phyloP scores from a whole-genome alignment of 2,888 invertebrate genomes.

The Metopia argyrocephala region DNA sequence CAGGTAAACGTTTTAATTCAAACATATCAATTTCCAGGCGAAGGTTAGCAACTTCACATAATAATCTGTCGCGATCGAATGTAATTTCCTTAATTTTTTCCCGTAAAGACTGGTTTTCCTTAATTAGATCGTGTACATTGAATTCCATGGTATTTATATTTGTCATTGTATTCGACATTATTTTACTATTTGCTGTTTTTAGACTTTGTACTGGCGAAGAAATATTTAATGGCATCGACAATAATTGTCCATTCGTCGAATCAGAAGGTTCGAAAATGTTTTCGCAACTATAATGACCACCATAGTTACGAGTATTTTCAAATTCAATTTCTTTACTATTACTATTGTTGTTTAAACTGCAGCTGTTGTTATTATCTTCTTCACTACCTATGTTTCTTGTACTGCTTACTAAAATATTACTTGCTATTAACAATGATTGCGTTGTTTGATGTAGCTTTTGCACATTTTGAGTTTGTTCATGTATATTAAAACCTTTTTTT shows the following conservation, averaged over 20 bases:
- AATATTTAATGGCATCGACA: conserved; percentile 5
- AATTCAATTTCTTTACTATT: conserved; percentile 15
- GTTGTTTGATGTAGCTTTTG: conserved; percentile 75
- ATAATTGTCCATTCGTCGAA: conserved; percentile 43
- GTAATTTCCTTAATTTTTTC: conserved; percentile 76
- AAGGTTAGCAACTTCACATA: conserved; percentile 77
- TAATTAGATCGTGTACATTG: conserved; percentile 75
- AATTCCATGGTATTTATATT: conserved; percentile 66
- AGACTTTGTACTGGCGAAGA: background rate
- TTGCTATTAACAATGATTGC: conserved; percentile 75
- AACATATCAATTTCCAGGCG: conserved; percentile 78
- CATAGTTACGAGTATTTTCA: conserved; percentile 15
- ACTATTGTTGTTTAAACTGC: background rate
- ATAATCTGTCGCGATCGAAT: conserved; percentile 75
- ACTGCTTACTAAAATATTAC: conserved; percentile 72
- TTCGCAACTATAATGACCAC: conserved; percentile 32
- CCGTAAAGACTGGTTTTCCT: conserved; percentile 74
- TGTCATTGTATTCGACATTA: conserved; percentile 15
- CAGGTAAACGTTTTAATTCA: conserved; percentile 77
- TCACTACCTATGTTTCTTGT: conserved; percentile 46
- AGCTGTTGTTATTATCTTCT: conserved; percentile 3
- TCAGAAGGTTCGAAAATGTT: conserved; percentile 59
- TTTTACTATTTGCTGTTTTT: background rate
- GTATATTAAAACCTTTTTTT: background rate
- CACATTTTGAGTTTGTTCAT: conserved; percentile 50